Evolutionary conservation across 2,888 invertebrate genomes (phyloP).

Genomic region (Brachyptera putata): DNA sequence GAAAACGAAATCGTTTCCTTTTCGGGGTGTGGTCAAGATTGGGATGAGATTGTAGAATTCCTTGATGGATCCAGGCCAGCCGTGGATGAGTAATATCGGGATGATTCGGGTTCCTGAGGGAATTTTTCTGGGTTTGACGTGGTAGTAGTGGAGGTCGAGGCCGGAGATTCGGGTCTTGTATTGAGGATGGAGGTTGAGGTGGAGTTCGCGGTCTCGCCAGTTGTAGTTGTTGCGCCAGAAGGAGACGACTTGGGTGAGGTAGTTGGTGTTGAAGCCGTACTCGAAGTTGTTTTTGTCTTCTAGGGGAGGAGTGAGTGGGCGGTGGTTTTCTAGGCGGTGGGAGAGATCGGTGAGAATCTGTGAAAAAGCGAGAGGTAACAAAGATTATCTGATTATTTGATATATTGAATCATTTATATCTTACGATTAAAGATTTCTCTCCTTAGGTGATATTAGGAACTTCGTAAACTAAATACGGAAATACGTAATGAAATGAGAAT

Average conservation of each 20-base stretch:
- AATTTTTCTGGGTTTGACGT: constrained; percentile 18
- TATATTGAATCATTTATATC: no score
- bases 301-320: constrained; percentile 39
- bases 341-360: constrained; percentile 60
- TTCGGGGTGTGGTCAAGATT: constrained; percentile 51
- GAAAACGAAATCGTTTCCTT: constrained; percentile 57
- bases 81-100: constrained; percentile 71
- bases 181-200: constrained; percentile 70
- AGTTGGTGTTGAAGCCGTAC: constrained; percentile 75
- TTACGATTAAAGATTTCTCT: no score
- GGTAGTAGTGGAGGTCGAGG: constrained; percentile 41
- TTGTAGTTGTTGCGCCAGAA: constrained; percentile 78
- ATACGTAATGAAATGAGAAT: no score
- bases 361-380: constrained; percentile 26
- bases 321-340: constrained; percentile 48
- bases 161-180: constrained; percentile 73
- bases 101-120: constrained; percentile 42
- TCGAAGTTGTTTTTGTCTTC: constrained; percentile 58
- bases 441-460: no score
- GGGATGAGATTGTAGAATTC: constrained; percentile 77
- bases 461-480: no score
- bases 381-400: no score
- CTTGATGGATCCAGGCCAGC: constrained; percentile 80
- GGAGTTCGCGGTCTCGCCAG: constrained; percentile 62
- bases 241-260: constrained; percentile 60